These are phyloP conservation scores for Halictus rubicundus DNA, from an alignment of 1,140 invertebrate species.

Conservation along the genomic window DNA sequence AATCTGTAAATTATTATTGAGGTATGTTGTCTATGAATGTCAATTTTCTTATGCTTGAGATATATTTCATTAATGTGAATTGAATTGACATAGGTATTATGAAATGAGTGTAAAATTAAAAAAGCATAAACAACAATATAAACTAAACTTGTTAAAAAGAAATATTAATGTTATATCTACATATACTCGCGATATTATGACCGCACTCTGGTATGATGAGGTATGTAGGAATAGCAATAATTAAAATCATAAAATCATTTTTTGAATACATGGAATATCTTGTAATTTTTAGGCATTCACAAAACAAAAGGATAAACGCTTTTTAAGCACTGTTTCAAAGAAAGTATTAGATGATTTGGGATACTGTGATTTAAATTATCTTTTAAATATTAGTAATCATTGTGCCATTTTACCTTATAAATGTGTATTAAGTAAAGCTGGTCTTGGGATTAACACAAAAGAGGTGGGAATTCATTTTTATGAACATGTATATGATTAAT, in stretches of 20 bases:
- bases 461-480: conserved; percentile 35
- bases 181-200: conserved; percentile 62
- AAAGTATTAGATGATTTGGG: conserved; percentile 45
- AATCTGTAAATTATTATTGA: conserved; percentile 69
- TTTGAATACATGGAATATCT: not conserved
- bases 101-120: conserved; percentile 38
- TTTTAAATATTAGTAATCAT: conserved; percentile 68
- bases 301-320: conserved; percentile 27
- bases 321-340: conserved; percentile 54
- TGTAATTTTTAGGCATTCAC: conserved; percentile 47
- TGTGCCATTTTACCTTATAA: conserved; percentile 66
- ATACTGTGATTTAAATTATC: conserved; percentile 47
- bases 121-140: conserved; percentile 11
- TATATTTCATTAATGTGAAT: conserved; percentile 17
- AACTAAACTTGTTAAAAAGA: conserved; percentile 17
- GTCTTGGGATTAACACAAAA: conserved; percentile 60
- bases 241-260: not conserved
- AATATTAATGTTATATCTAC: conserved; percentile 44
- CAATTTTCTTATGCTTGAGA: not conserved
- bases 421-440: conserved; percentile 50
- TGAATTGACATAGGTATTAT: conserved; percentile 51
- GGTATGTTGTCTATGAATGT: conserved; percentile 46
- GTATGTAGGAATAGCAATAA: conserved; percentile 30
- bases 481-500: not conserved
- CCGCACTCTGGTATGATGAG: conserved; percentile 65